phyloP scores from a whole-genome alignment of 2,113 vertebrate genomes.

The Marcusenius ussheri region DNA sequence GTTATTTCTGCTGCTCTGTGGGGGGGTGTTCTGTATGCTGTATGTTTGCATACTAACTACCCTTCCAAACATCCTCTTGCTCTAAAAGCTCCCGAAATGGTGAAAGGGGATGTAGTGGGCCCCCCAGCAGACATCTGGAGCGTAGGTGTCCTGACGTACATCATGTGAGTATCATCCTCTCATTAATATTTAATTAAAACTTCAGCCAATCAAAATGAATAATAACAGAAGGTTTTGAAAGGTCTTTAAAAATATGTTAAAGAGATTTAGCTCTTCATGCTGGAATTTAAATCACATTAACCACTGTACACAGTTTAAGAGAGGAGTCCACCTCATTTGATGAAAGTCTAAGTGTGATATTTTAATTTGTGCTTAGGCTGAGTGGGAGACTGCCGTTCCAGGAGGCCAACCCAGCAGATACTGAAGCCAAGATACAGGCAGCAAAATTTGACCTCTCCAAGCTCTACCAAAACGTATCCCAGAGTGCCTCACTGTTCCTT shows the following conservation, averaged over 20 bases:
- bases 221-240: background rate
- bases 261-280: background rate
- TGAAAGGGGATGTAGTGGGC: slow-evolving; percentile 90
- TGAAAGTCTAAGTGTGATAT: background rate
- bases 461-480: slow-evolving; percentile 93
- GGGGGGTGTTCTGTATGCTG: background rate
- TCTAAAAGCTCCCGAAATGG: slow-evolving; percentile 84
- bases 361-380: slow-evolving; percentile 62
- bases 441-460: slow-evolving; percentile 91
- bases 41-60: slow-evolving; percentile 1
- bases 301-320: background rate
- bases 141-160: slow-evolving; percentile 77
- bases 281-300: background rate
- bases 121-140: slow-evolving; percentile 95
- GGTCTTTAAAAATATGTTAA: background rate
- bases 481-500: slow-evolving; percentile 91
- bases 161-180: slow-evolving; percentile 78
- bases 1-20: background rate
- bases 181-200: slow-evolving; percentile 25
- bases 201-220: background rate
- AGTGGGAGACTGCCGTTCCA: slow-evolving; percentile 85
- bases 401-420: slow-evolving; percentile 77
- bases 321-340: background rate
- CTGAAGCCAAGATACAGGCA: slow-evolving; percentile 78
- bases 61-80: slow-evolving; percentile 12